Conservation (phyloP, 92 coral and sea anemone genomes). For the Montipora capitata region DNA sequence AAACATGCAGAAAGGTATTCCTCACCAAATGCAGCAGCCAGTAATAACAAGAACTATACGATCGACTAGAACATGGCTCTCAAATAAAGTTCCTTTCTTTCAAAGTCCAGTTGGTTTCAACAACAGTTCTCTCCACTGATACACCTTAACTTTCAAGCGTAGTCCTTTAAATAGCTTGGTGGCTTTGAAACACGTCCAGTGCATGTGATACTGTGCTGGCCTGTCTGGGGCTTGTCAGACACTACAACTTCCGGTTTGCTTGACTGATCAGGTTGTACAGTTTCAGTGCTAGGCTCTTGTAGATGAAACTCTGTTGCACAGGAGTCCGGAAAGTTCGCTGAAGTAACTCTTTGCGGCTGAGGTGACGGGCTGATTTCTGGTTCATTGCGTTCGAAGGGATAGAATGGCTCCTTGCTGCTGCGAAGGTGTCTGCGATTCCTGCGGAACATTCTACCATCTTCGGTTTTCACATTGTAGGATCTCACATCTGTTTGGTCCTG, state of each 20-base stretch:
- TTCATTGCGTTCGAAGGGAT: neutral
- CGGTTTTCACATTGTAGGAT: slow-evolving; percentile 32
- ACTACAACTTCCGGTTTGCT: no score
- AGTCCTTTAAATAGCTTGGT: neutral
- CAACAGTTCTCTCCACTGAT: neutral
- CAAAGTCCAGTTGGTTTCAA: no score
- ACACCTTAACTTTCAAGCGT: neutral
- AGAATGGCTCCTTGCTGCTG: neutral
- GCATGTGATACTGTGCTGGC: neutral
- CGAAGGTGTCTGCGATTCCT: slow-evolving; percentile 41
- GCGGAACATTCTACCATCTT: slow-evolving; percentile 39
- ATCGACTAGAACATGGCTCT: neutral
- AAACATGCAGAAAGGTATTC: no score
- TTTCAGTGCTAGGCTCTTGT: no score
- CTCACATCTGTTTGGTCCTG: slow-evolving; percentile 33
- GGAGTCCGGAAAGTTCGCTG: neutral
- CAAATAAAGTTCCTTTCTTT: neutral
- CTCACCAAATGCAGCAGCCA: neutral
- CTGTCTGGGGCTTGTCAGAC: no score
- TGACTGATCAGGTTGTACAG: no score
- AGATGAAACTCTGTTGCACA: neutral
- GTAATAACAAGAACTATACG: neutral
- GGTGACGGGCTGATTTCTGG: neutral
- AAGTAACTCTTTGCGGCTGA: neutral
- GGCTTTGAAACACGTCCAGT: neutral